These are phyloP conservation scores for Felis catus DNA, from an alignment of 2,113 vertebrate genomes.

Conservation along the genomic window DNA sequence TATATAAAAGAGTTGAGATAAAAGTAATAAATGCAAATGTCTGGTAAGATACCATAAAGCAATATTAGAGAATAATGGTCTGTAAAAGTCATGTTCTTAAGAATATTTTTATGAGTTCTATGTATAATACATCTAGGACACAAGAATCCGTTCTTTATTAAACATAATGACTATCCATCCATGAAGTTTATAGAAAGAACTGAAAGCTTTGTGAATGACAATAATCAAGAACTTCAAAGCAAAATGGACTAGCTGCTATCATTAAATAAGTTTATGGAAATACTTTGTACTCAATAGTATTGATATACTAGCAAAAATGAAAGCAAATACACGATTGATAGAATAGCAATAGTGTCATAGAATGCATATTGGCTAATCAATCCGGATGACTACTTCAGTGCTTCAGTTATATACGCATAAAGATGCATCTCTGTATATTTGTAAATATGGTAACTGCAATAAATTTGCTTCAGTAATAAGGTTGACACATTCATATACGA, in stretches of 20 bases:
- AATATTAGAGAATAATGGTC: conserved; percentile 43
- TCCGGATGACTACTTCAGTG: background rate
- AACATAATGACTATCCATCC: conserved; percentile 15
- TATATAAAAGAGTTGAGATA: background rate
- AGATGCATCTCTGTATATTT: background rate
- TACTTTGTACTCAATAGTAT: background rate
- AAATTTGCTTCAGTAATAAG: background rate
- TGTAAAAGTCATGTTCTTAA: conserved; percentile 37
- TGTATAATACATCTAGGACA: background rate
- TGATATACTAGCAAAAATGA: background rate
- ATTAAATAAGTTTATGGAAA: background rate
- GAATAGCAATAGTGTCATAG: background rate
- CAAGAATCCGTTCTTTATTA: background rate
- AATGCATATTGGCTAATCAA: background rate
- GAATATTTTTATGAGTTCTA: background rate
- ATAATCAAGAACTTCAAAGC: background rate
- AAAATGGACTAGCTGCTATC: background rate
- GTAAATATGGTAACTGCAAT: background rate
- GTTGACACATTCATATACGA: background rate
- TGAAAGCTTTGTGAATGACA: background rate
- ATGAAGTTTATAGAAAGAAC: background rate
- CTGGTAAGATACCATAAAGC: background rate
- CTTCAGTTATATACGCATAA: background rate
- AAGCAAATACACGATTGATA: background rate
- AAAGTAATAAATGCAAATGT: background rate